Evolutionary conservation across 2,888 invertebrate species (phyloP).

Genomic region (Microctonus aethiopoides): DNA sequence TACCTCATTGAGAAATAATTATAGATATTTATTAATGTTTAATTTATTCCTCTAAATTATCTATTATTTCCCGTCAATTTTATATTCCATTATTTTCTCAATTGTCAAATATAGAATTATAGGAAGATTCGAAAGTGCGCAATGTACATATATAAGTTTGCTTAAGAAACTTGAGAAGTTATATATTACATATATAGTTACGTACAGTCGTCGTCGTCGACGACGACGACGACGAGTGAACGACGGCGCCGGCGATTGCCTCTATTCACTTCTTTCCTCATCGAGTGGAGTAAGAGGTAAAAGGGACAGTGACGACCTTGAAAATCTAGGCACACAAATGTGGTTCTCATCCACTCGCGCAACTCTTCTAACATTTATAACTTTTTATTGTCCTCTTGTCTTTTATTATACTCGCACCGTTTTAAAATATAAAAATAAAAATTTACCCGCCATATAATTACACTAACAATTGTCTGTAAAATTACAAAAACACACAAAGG

Average conservation of each 20-base stretch:
- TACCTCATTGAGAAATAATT: no score
- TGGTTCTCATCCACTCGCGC: constrained; percentile 32
- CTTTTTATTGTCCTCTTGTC: constrained; percentile 1
- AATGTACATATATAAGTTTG: background rate
- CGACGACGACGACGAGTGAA: background rate
- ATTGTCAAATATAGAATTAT: background rate
- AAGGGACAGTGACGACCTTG: constrained; percentile 36
- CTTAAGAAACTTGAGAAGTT: background rate
- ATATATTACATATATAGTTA: constrained; percentile 1
- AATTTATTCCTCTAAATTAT: no score
- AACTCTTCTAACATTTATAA: constrained; percentile 3
- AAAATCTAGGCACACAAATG: constrained; percentile 36
- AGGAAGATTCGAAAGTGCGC: background rate
- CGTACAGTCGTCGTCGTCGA: background rate
- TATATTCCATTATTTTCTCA: background rate
- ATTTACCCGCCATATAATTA: no score
- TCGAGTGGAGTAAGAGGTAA: constrained; percentile 30
- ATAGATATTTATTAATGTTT: no score
- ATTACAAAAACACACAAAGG: background rate
- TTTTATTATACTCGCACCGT: no score
- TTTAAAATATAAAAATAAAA: background rate
- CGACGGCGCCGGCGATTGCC: background rate
- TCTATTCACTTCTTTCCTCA: constrained; percentile 29
- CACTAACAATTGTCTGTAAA: no score
- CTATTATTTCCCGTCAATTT: background rate